Evolutionary conservation across 2,888 invertebrate species (phyloP), one percentile per base, ranked within the genome.

Genomic region (Saturnia japonica): DNA sequence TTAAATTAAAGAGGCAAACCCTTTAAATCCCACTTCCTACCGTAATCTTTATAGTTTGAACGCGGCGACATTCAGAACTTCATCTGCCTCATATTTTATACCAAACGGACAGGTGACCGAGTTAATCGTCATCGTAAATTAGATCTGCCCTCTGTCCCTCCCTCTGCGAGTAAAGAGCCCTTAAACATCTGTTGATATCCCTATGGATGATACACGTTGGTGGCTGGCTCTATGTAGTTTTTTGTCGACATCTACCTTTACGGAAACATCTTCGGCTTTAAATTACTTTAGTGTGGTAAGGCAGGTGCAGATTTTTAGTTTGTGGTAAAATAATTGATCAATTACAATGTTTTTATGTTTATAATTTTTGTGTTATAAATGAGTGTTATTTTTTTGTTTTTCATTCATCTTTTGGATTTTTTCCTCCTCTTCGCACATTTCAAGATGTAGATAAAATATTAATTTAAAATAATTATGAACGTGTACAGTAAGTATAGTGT

Each of bases 121-220:
- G 75, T 57, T 74, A 80, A 77, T 78, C 70, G 72, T 75, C 77
- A 81, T 80, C 81, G 77, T 78, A 72, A 78, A 78, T 74, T 40
- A 64, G 64, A 40, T 76, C 70, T 70, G 74, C 78, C 77, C 74
- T 76, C 77, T 80, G 79, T 77, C 74, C 77, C 72, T 77, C 74
- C 77, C 72, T 71, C 68, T 69, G n/a, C 73, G 78, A 64, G 78
- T 89, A 89, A 91, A 88, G 85, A 89, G 83, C 76, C 80, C 80
- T 84, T 87, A 86, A 90, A 85, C 87, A 88, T 89, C 90, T 85
- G 89, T 89, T 91, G 90, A 90, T 91, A 85, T 77, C 80, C 74
- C 76, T 75, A 80, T 81, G 80, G 77, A 90, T 51, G 16, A 91
- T 88, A 81, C 78, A 88, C 90, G 91, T 91, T 91, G 91, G 93